These are phyloP conservation scores for Calephelis perditalis DNA, from an alignment of 2,888 invertebrate genomes.

Conservation along the genomic window DNA sequence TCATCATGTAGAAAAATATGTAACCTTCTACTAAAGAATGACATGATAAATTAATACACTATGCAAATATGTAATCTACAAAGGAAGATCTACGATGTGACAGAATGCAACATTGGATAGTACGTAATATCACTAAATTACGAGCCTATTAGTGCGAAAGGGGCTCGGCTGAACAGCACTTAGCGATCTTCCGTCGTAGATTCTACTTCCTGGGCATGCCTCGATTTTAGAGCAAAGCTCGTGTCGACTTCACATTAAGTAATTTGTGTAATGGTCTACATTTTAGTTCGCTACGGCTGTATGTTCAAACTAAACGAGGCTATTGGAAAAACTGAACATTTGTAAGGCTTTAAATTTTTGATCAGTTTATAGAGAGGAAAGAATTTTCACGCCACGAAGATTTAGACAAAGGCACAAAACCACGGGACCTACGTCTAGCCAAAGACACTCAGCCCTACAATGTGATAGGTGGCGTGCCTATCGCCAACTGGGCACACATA, in stretches of 20 bases:
- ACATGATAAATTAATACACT: too few relatives aligned
- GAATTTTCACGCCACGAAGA: background rate
- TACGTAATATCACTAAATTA: background rate
- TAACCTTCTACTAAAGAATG: too few relatives aligned
- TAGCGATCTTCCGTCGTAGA: constrained; percentile 29
- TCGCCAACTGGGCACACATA: too few relatives aligned
- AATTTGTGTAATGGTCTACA: constrained; percentile 24
- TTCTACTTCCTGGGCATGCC: constrained; percentile 26
- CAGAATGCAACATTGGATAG: too few relatives aligned
- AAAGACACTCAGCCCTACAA: too few relatives aligned
- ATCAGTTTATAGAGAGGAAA: background rate
- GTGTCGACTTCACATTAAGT: constrained; percentile 26
- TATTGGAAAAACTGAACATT: constrained; percentile 11
- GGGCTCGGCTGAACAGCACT: constrained; percentile 26
- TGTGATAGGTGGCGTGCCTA: too few relatives aligned
- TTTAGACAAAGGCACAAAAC: too few relatives aligned
- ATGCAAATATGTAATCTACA: too few relatives aligned
- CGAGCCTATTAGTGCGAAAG: constrained; percentile 6
- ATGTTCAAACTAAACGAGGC: constrained; percentile 14
- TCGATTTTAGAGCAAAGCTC: constrained; percentile 25
- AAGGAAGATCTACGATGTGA: too few relatives aligned
- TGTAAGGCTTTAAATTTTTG: background rate
- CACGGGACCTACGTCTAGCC: too few relatives aligned
- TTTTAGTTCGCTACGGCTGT: constrained; percentile 16
- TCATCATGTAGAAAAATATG: too few relatives aligned